These are phyloP conservation scores for Drosophila asahinai DNA, from an alignment of 1,140 invertebrate species.

Conservation along the genomic window DNA sequence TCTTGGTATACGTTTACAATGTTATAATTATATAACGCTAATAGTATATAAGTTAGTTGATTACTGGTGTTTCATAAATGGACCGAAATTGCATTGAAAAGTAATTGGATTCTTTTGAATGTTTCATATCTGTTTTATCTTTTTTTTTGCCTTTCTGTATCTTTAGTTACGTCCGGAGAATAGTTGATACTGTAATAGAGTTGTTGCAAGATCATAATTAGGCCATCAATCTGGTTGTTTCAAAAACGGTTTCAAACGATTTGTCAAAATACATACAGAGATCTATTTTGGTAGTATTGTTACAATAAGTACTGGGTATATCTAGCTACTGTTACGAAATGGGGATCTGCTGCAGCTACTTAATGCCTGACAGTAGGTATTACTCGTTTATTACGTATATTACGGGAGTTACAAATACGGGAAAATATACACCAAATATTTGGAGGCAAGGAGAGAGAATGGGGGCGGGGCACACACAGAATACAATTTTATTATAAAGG, in stretches of 20 bases:
- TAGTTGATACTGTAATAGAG: conserved; percentile 83
- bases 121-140: conserved; percentile 34
- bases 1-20: conserved; percentile 69
- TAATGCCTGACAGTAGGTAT: conserved; percentile 8
- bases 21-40: conserved; percentile 59
- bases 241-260: conserved; percentile 45
- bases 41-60: conserved; percentile 44
- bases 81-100: conserved; percentile 78
- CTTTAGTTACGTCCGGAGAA: conserved; percentile 82
- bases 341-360: conserved; percentile 38
- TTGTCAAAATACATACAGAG: conserved; percentile 57
- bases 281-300: conserved; percentile 30
- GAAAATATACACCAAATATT: conserved; percentile 40
- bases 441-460: conserved; percentile 11
- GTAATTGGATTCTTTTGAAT: conserved; percentile 63
- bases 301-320: conserved; percentile 22
- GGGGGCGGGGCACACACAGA: conserved; percentile 27
- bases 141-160: conserved; percentile 35
- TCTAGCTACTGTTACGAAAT: conserved; percentile 56
- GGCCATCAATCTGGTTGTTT: conserved; percentile 70
- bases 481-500: conserved; percentile 12
- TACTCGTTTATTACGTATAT: conserved; percentile 37
- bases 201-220: conserved; percentile 79
- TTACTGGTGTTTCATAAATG: conserved; percentile 78
- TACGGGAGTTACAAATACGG: conserved; percentile 36